phyloP scores from a whole-genome alignment of 2,888 invertebrate genomes.

The Tenthredo livida region DNA sequence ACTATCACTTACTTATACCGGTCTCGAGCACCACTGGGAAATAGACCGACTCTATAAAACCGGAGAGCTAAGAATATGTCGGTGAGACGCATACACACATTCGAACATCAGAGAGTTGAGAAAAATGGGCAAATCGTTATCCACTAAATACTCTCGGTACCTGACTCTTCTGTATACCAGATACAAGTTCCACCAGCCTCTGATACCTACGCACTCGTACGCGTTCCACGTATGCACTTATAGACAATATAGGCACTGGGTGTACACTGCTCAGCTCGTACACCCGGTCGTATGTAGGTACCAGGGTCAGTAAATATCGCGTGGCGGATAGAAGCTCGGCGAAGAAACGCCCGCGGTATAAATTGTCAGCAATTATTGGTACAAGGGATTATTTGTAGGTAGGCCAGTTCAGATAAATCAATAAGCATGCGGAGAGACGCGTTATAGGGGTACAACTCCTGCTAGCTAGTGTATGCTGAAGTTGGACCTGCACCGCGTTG shows the following conservation, averaged over 20 bases:
- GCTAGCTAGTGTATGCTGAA: neutral
- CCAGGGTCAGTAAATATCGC: slow-evolving; percentile 61
- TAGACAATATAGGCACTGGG: neutral
- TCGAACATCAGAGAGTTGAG: slow-evolving; percentile 58
- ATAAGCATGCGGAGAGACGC: slow-evolving; percentile 57
- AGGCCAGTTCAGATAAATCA: slow-evolving; percentile 62
- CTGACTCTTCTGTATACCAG: neutral
- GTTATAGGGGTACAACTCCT: neutral
- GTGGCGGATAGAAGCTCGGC: slow-evolving; percentile 32
- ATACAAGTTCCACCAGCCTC: neutral
- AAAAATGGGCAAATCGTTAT: slow-evolving; percentile 65
- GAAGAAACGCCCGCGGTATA: slow-evolving; percentile 59
- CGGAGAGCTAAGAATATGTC: slow-evolving; percentile 56
- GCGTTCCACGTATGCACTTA: neutral
- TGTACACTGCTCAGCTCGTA: slow-evolving; percentile 3
- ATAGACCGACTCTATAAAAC: slow-evolving; percentile 74
- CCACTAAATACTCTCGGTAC: slow-evolving; percentile 62
- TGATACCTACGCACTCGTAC: slow-evolving; percentile 4
- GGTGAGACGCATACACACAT: neutral
- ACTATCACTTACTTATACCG: neutral
- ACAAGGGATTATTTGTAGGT: slow-evolving; percentile 66
- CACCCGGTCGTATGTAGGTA: neutral
- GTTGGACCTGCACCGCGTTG: neutral
- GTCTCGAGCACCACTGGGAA: slow-evolving; percentile 64
- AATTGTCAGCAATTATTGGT: slow-evolving; percentile 67